A percentile compares a stretch with the other conserved stretches of the same genome.
These are phyloP conservation scores for Tethea ocularis DNA, from an alignment of 2,888 invertebrate genomes.

Conservation along the genomic window DNA sequence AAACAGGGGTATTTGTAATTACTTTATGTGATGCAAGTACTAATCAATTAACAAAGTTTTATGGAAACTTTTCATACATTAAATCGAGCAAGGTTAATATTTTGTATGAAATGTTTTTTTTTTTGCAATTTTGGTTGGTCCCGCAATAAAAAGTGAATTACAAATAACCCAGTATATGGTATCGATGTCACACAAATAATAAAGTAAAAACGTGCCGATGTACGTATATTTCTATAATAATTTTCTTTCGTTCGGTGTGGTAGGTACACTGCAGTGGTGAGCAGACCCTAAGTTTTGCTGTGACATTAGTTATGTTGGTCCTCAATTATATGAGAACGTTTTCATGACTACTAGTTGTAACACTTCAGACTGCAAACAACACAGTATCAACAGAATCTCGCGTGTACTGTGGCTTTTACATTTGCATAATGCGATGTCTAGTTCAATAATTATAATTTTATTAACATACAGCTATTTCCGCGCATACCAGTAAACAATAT, in stretches of 20 bases:
- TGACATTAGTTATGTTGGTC: slow-evolving; percentile 35
- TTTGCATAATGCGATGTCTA: slow-evolving; percentile 12
- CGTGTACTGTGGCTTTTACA: slow-evolving; percentile 16
- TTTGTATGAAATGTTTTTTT: no score
- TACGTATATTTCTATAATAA: background rate
- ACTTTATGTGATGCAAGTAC: no score
- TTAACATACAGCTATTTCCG: background rate
- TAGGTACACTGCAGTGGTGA: background rate
- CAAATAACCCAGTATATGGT: no score
- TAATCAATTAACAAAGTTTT: no score
- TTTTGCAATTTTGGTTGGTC: no score
- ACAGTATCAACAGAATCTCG: slow-evolving; percentile 21
- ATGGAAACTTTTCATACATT: no score
- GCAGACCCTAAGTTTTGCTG: slow-evolving; percentile 8
- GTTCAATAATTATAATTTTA: slow-evolving; percentile 8
- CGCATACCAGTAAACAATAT: slow-evolving; percentile 7
- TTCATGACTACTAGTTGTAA: slow-evolving; percentile 30
- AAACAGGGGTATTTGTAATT: no score
- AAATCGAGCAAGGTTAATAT: no score
- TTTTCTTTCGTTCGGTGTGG: background rate
- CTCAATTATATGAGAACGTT: slow-evolving; percentile 43
- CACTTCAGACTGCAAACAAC: slow-evolving; percentile 10
- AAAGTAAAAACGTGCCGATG: no score
- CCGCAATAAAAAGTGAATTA: no score
- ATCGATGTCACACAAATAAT: no score